Percentiles rank a stretch among this genome's conserved stretches.
Conservation (phyloP, 2,888 invertebrate species). For the Drosophila birchii region DNA sequence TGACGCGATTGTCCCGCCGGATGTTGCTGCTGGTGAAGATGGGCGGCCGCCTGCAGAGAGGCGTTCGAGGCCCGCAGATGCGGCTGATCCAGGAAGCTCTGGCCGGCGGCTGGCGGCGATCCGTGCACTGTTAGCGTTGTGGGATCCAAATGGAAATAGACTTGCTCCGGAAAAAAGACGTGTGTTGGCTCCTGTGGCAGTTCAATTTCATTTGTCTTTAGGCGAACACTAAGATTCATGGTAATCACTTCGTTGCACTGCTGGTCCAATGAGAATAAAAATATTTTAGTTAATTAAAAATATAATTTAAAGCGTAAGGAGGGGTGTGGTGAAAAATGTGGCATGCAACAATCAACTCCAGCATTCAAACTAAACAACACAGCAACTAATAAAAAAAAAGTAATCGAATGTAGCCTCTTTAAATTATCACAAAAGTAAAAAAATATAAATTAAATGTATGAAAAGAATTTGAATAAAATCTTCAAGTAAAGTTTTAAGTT, state of each 20-base stretch:
- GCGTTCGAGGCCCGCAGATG: conserved; percentile 78
- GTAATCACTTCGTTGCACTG: conserved; percentile 85
- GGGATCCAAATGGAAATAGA: conserved; percentile 76
- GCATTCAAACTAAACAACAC: conserved; percentile 55
- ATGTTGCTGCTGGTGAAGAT: conserved; percentile 44
- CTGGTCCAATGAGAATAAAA: neutral
- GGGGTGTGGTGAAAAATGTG: conserved; percentile 45
- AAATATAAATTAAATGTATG: neutral
- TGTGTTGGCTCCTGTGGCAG: conserved; percentile 82
- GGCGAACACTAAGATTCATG: conserved; percentile 85
- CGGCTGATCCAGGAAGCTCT: conserved; percentile 67
- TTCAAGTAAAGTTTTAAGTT: neutral
- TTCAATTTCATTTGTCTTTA: conserved; percentile 85
- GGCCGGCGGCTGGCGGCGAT: conserved; percentile 58
- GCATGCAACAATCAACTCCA: conserved; percentile 56
- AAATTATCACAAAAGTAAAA: neutral
- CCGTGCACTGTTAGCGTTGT: conserved; percentile 67
- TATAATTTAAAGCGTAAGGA: neutral
- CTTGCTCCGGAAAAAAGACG: conserved; percentile 76
- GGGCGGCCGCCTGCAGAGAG: conserved; percentile 69
- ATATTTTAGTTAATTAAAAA: conserved; percentile 3
- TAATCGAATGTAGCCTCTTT: neutral
- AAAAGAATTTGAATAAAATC: neutral
- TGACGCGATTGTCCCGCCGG: conserved; percentile 32
- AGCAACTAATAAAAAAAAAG: conserved; percentile 20